Evolutionary conservation across 2,113 vertebrate species (phyloP), one percentile per base, ranked within the genome.

Genomic region (Etheostoma cragini): DNA sequence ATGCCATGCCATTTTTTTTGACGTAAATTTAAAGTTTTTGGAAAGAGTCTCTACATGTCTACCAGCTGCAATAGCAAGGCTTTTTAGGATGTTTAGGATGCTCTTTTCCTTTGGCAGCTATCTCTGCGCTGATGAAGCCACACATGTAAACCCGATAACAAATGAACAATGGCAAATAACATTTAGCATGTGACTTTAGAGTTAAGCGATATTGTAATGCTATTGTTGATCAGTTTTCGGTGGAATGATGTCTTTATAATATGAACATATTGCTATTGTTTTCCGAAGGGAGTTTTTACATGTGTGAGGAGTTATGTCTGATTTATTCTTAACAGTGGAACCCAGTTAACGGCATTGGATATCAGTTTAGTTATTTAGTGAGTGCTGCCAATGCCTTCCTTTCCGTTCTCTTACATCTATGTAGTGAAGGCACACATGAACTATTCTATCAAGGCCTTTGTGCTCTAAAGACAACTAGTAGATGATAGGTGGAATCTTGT

Each of bases 401-500:
- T 49, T 72, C 52, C 49, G 53, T 65, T 33, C 50, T 38, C 19
- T 77, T 47, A 19, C n/a, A 66, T 56, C 8, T 21, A 7, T 67
- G 42, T 49, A 11, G 33, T 54, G 22, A 63, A 58, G 30, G 26
- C 58, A 81, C 50, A 13, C 42, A 46, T 24, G 47, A 64, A 33
- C 42, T n/a, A 17, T 57, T 79, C 21, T 3, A 54, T 84, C 54
- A 62, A 57, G 50, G 63, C 62, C 56, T 38, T 42, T 73, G 38
- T 4, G 0, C 35, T 24, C 35, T 68, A 4, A 11, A 57, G 38
- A 74, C 11, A 7, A 67, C 52, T 33, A 67, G 30, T 54, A 64
- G 70, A 54, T 72, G 82, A 87, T 60, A 61, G 78, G 74, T 63
- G 47, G 64, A 62, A 56, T 64, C 78, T 76, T 46, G 72, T 81